Evolutionary conservation across 2,797 vertebrate species (phyloP).

Genomic region (Urocyon cinereoargenteus): DNA sequence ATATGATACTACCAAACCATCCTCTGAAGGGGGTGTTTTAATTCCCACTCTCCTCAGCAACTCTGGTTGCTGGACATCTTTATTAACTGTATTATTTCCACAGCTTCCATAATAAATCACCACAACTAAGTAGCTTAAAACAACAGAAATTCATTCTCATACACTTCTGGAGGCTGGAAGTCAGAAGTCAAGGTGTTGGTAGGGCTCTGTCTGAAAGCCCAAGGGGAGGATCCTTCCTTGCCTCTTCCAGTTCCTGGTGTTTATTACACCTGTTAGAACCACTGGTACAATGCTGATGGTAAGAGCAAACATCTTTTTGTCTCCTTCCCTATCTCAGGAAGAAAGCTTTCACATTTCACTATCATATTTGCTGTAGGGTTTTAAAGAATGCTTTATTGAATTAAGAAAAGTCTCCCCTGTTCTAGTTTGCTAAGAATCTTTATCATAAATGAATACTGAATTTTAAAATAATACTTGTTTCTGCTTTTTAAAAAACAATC

Average conservation of each 20-base stretch:
- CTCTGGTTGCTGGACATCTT: background rate
- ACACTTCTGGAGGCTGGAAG: background rate
- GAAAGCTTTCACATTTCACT: background rate
- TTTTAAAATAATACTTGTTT: background rate
- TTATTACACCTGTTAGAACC: background rate
- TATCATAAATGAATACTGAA: background rate
- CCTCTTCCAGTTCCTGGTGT: background rate
- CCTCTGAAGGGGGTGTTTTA: background rate
- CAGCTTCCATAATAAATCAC: background rate
- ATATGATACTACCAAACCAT: background rate
- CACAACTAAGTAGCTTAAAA: background rate
- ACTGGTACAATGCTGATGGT: background rate
- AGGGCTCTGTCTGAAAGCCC: background rate
- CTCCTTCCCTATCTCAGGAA: background rate
- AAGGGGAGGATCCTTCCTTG: background rate
- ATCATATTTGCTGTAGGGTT: background rate
- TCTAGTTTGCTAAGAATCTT: background rate
- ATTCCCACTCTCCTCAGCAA: background rate
- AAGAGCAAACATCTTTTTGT: background rate
- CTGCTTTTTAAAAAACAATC: conserved; percentile 16
- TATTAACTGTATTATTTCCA: background rate
- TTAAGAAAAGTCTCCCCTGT: background rate
- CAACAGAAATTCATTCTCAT: background rate
- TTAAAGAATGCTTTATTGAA: background rate
- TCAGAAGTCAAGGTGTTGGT: background rate